Conservation (phyloP, 1,140 invertebrate genomes). For the Goniozus legneri region DNA sequence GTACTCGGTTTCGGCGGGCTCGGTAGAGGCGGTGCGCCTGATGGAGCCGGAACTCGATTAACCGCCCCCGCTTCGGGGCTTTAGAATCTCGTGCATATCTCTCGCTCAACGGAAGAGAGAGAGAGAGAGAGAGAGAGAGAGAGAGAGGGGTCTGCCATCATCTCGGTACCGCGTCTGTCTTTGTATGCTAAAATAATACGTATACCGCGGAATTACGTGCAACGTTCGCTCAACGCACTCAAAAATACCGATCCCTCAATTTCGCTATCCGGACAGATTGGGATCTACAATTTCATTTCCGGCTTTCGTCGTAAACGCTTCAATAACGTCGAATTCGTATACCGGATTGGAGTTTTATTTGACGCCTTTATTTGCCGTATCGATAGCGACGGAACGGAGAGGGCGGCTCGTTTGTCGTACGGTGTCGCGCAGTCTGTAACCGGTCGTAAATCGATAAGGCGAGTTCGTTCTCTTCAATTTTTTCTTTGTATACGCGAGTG, state of each 20-base stretch:
- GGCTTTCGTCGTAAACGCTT: no score
- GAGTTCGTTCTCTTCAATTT: conserved; percentile 24
- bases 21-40: conserved; percentile 35
- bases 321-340: conserved; percentile 8
- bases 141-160: no score
- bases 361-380: neutral
- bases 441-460: conserved; percentile 37
- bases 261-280: conserved; percentile 10
- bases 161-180: no score
- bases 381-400: conserved; percentile 2
- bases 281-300: conserved; percentile 11
- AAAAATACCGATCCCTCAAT: conserved; percentile 6
- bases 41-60: conserved; percentile 50
- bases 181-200: conserved; percentile 51
- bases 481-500: no score
- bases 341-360: conserved; percentile 6
- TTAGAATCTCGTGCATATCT: conserved; percentile 40
- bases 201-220: conserved; percentile 42
- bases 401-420: conserved; percentile 14
- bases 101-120: conserved; percentile 43
- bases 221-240: no score
- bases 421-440: conserved; percentile 37
- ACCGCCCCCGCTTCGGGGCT: conserved; percentile 35
- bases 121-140: no score
- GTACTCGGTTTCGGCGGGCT: conserved; percentile 10